Evolutionary conservation across 2,888 invertebrate species (phyloP), one percentile per base, ranked within the genome.

Genomic region (Crocallis elinguaria): DNA sequence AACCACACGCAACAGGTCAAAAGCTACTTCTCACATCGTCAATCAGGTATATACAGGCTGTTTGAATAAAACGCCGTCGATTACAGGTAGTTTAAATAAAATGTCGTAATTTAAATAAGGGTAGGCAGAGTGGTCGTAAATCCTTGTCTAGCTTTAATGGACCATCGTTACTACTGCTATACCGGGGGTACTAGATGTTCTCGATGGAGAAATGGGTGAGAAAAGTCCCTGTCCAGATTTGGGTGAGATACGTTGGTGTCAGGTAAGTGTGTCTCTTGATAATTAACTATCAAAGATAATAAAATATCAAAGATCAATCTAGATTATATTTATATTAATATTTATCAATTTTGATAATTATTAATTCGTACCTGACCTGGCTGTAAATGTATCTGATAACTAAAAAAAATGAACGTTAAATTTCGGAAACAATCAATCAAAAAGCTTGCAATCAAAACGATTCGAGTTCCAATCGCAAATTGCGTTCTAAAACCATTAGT

Each of bases 21-120:
- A 43, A 33, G 7, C 14, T 9, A 43, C 23, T 21, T 39, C 42
- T 32, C 32, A 38, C 19, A 16, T 21, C 46, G 23, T 23, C 23
- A 32, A 44, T 16, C 12, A 36, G 9, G 17, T 11, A 16, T 27
- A 33, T 25, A 30, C 12, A 35, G 49, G 36, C 13, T 32, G 32
- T 39, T 11, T 27, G 23, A 19, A 23, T 33, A 38, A 38, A 25
- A n/a, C 25, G 14, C 6, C 21, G 42, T 48, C 65, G 69, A 71
- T 75, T 72, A 69, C 69, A 66, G 76, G 72, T 69, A 68, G 66
- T 71, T 70, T 59, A 62, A 69, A 69, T 70, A 68, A 63, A 75
- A 71, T 67, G 71, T 71, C 61, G 74, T 78, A 70, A 75, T 80
- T 77, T 75, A 75, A 78, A 75, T 78, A 77, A 80, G 75, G 75